phyloP scores from a whole-genome alignment of 1,140 invertebrate genomes.

The Planococcus citri region DNA sequence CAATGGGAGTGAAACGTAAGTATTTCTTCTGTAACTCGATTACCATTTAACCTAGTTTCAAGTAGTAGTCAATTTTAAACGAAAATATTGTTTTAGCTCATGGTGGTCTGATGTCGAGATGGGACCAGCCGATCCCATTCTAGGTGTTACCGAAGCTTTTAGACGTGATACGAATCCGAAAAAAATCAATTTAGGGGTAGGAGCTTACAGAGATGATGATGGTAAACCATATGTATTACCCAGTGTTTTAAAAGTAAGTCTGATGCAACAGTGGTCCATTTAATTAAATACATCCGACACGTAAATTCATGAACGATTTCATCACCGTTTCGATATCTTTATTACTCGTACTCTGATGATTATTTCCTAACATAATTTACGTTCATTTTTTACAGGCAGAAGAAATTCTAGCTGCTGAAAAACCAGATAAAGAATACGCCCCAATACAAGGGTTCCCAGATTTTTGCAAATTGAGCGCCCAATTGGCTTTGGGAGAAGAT shows the following conservation, averaged over 20 bases:
- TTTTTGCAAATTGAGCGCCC: slow-evolving; percentile 68
- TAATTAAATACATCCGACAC: too few species aligned
- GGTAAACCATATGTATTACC: slow-evolving; percentile 95
- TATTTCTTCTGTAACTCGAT: too few species aligned
- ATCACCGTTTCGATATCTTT: too few species aligned
- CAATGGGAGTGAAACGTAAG: too few species aligned
- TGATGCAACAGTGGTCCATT: neutral
- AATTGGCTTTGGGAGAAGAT: slow-evolving; percentile 79
- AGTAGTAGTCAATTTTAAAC: too few species aligned
- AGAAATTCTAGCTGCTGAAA: slow-evolving; percentile 50
- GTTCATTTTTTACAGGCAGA: slow-evolving; percentile 53
- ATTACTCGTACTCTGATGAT: too few species aligned
- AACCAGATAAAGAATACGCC: slow-evolving; percentile 91
- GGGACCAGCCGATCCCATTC: slow-evolving; percentile 96
- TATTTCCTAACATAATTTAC: too few species aligned
- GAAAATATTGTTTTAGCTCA: too few species aligned
- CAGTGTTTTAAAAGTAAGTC: slow-evolving; percentile 63
- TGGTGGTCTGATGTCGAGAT: slow-evolving; percentile 87
- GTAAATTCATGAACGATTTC: too few species aligned
- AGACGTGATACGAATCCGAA: slow-evolving; percentile 86
- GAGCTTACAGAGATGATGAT: slow-evolving; percentile 94
- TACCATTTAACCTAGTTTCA: too few species aligned
- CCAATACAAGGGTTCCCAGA: slow-evolving; percentile 74
- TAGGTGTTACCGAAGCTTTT: slow-evolving; percentile 94
- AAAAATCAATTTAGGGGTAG: slow-evolving; percentile 96